Conservation (phyloP, 2,113 vertebrate genomes). For the Salvator merianae region DNA sequence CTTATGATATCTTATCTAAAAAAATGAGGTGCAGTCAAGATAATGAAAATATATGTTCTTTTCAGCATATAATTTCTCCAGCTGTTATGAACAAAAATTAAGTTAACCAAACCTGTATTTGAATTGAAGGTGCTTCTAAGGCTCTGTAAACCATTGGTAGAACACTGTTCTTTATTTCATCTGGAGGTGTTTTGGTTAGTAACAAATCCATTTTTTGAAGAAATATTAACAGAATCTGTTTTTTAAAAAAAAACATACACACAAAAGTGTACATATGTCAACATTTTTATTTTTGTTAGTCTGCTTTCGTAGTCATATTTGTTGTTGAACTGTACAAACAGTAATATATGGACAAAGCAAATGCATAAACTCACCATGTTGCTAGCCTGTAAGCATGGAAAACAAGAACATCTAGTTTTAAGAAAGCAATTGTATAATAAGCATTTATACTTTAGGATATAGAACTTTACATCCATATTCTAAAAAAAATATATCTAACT, state of each 20-base stretch:
- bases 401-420: slow-evolving; percentile 74
- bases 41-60: not conserved
- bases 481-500: not conserved
- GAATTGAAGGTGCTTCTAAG: slow-evolving; percentile 94
- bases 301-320: slow-evolving; percentile 9
- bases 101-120: slow-evolving; percentile 89
- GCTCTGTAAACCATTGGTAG: slow-evolving; percentile 97
- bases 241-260: not conserved
- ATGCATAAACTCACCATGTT: slow-evolving; percentile 94
- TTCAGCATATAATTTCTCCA: not conserved
- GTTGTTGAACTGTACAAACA: slow-evolving; percentile 27
- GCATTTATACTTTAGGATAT: not conserved
- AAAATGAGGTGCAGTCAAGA: not conserved
- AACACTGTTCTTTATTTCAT: slow-evolving; percentile 95
- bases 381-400: slow-evolving; percentile 97
- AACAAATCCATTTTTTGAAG: slow-evolving; percentile 99
- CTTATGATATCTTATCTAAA: not conserved
- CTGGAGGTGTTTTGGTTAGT: slow-evolving; percentile 94
- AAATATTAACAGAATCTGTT: slow-evolving; percentile 95
- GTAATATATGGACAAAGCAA: slow-evolving; percentile 56
- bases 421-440: not conserved
- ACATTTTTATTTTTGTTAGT: slow-evolving; percentile 26
- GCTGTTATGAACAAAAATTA: not conserved
- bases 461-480: not conserved
- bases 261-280: slow-evolving; percentile 38